These are phyloP conservation scores for Euwallacea similis DNA, from an alignment of 1,140 invertebrate genomes.

Conservation along the genomic window DNA sequence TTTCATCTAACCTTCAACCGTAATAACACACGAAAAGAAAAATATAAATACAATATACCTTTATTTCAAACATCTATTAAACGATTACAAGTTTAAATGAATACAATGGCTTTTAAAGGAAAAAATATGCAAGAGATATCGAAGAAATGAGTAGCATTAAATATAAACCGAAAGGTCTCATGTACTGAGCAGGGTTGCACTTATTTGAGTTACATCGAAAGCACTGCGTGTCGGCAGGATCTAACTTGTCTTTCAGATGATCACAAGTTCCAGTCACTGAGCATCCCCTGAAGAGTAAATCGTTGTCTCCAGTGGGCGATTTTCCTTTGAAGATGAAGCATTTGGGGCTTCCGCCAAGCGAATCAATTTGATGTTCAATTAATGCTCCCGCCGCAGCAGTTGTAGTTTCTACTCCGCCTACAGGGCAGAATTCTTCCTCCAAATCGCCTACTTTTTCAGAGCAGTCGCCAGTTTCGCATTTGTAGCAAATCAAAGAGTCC, in stretches of 20 bases:
- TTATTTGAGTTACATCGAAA: not conserved
- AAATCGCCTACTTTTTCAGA: not conserved
- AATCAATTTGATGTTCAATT: not conserved
- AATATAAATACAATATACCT: too few species aligned
- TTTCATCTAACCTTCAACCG: too few species aligned
- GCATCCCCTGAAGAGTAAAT: slow-evolving; percentile 1
- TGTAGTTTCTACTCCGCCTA: not conserved
- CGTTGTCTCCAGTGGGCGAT: not conserved
- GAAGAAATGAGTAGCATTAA: not conserved
- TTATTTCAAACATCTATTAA: too few species aligned
- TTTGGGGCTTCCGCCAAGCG: not conserved
- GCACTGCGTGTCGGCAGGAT: not conserved
- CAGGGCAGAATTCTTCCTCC: not conserved
- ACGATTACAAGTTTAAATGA: too few species aligned
- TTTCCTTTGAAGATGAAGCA: not conserved
- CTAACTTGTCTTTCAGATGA: not conserved
- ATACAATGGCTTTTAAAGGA: not conserved
- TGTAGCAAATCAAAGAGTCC: not conserved
- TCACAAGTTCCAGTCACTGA: not conserved
- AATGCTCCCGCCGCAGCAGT: not conserved
- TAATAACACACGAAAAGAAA: too few species aligned
- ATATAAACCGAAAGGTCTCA: not conserved
- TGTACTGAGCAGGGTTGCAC: not conserved
- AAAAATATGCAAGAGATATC: slow-evolving; percentile 1
- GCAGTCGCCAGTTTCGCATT: not conserved